Percentiles rank a stretch among this genome's conserved stretches.
Conservation (phyloP, 2,797 vertebrate species). For the Phrynocephalus guinanensis region DNA sequence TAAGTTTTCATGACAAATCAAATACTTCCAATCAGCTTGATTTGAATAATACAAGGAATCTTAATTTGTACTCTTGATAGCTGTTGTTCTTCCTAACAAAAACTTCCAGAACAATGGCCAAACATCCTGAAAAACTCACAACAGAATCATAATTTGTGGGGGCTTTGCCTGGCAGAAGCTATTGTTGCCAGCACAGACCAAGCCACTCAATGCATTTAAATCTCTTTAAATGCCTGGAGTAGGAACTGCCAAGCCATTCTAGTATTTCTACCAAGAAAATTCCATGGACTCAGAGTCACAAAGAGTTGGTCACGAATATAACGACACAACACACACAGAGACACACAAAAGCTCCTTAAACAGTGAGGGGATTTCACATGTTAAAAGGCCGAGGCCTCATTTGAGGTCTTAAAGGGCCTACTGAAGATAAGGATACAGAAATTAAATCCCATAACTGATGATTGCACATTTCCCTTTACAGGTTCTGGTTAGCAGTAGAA, state of each 20-base stretch:
- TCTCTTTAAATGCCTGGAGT: no score
- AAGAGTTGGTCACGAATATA: no score
- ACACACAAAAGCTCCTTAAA: no score
- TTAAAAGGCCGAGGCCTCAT: background rate
- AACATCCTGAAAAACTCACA: no score
- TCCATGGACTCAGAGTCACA: no score
- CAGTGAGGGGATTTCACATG: no score
- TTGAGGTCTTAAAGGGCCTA: background rate
- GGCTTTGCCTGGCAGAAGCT: no score
- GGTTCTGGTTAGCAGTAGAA: constrained; percentile 98
- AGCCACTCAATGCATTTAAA: background rate
- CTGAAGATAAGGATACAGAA: background rate
- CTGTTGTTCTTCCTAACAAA: no score
- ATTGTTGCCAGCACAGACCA: background rate
- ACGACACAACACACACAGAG: no score
- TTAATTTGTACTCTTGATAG: background rate
- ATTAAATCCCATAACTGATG: background rate
- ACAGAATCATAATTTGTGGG: background rate
- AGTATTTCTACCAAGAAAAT: no score
- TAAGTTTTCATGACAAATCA: background rate
- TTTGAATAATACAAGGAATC: background rate
- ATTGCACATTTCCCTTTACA: constrained; percentile 55
- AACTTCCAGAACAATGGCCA: no score
- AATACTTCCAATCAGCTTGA: background rate
- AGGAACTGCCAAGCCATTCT: no score